Evolutionary conservation across 2,113 vertebrate genomes (phyloP).

Genomic region (Cyanoderma ruficeps): DNA sequence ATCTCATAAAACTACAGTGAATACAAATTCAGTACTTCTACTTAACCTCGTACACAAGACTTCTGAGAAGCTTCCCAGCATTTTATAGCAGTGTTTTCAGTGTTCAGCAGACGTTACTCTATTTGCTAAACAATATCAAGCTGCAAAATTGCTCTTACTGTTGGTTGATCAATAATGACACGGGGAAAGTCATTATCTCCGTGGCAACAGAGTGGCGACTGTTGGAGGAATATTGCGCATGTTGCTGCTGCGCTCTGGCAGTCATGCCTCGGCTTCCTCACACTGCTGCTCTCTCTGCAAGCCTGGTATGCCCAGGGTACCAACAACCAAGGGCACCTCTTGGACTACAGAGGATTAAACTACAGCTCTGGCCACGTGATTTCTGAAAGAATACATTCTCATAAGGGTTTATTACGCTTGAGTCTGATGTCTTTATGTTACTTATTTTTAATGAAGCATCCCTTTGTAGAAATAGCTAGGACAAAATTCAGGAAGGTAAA

Average conservation of each 20-base stretch:
- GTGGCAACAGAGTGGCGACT: slow-evolving; percentile 75
- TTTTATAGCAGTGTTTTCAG: slow-evolving; percentile 77
- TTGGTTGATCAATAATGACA: slow-evolving; percentile 79
- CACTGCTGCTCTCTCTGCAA: slow-evolving; percentile 71
- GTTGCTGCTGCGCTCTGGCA: slow-evolving; percentile 45
- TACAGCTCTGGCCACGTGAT: accelerated
- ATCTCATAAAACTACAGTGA: neutral
- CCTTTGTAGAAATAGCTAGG: neutral
- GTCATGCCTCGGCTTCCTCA: slow-evolving; percentile 80
- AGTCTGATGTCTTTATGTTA: neutral
- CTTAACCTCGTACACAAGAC: neutral
- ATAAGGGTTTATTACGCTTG: neutral
- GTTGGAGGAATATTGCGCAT: slow-evolving; percentile 79
- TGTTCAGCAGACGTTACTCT: slow-evolving; percentile 69
- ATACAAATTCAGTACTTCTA: neutral
- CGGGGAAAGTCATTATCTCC: slow-evolving; percentile 68
- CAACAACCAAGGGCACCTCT: slow-evolving; percentile 64
- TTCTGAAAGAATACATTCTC: neutral
- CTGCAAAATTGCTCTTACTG: slow-evolving; percentile 76
- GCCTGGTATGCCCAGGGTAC: slow-evolving; percentile 73
- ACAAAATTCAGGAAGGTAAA: neutral
- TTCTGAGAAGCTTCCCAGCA: neutral
- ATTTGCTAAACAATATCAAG: slow-evolving; percentile 76
- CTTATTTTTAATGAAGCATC: neutral
- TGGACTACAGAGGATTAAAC: slow-evolving; percentile 62